phyloP scores from a whole-genome alignment of 2,797 vertebrate genomes.

The Nyctalus aviator region DNA sequence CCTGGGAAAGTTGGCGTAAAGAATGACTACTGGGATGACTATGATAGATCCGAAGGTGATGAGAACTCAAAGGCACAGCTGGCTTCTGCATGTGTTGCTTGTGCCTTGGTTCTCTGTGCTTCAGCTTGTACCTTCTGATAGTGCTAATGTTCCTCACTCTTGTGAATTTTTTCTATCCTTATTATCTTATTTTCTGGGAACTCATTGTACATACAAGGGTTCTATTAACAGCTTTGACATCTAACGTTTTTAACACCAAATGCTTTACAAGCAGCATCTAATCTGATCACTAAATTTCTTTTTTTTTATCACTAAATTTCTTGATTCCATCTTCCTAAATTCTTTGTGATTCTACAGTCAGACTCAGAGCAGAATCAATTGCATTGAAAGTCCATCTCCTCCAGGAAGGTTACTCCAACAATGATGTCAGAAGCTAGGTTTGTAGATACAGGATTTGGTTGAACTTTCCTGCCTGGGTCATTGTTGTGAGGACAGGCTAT shows the following conservation, averaged over 20 bases:
- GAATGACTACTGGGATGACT: background rate
- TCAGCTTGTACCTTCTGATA: conserved; percentile 31
- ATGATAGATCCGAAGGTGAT: background rate
- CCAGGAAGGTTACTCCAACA: background rate
- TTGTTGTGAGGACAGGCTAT: background rate
- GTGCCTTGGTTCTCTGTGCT: background rate
- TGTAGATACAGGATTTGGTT: background rate
- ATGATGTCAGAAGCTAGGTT: background rate
- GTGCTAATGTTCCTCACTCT: conserved; percentile 45
- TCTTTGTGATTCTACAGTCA: background rate
- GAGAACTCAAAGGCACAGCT: background rate
- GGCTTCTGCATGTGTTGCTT: background rate
- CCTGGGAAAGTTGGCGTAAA: background rate
- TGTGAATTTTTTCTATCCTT: conserved; percentile 54
- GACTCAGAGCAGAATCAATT: background rate
- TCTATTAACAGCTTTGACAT: conserved; percentile 74
- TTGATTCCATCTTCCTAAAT: conserved; percentile 19
- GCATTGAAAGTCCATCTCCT: background rate
- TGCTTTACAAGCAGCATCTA: conserved; percentile 48
- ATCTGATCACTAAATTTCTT: conserved; percentile 22
- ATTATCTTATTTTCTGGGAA: conserved; percentile 69
- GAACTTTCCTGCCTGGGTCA: background rate
- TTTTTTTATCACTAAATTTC: background rate
- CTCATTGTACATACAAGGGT: conserved; percentile 51
- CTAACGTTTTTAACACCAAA: conserved; percentile 69